Base-by-base conservation (phyloP, 2,113 vertebrate species). In the Apteryx owenii region DNA sequence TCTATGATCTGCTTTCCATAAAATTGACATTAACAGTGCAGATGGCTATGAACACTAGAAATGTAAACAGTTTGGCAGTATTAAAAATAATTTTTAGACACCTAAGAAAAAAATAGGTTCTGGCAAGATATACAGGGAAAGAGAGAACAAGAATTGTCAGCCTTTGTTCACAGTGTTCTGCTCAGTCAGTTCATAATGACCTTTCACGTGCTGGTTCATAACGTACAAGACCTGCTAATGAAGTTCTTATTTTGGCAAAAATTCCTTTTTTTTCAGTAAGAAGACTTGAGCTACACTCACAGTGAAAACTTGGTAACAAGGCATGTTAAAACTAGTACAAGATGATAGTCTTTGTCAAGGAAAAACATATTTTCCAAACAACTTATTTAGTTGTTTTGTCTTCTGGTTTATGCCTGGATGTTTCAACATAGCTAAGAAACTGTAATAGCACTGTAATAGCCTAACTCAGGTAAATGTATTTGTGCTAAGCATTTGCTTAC, bases 221-320 rank as follows among this genome's bases (percentile, higher is more conserved):
- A 85, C 10, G 29, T 78, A 72, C 42, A 90, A 29, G 42, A 94
- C 73, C 36, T 61, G 42, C 16, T 93, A 19, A 75, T 51, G 12
- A 90, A 81, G 38, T 42, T 58, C 31, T 79, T 71, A 61, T 89
- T 93, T 77, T 90, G 69, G 51, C 50, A 96, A 92, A 84, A 88
- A 85, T 58, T 76, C 20, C 25, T 87, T 65, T 84, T 77, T 8
- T 40, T 20, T 4, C 1, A 61, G 44, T 79, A 91, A 90, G 61
- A 25, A 84, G 42, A 87, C 54, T 0, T 71, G 46, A 90, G 25
- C 15, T 86, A 42, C 51, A 20, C 18, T 72, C 16, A 79, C 40
- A 83, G 31, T 31, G 54, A 77, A 42, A n/a, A 42, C 18, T 69
- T 3, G 0, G 19, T 50, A 71, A 81, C 12, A 72, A 77, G 29